Base-by-base conservation (phyloP, 1,140 invertebrate species). In the Cataglyphis hispanica region DNA sequence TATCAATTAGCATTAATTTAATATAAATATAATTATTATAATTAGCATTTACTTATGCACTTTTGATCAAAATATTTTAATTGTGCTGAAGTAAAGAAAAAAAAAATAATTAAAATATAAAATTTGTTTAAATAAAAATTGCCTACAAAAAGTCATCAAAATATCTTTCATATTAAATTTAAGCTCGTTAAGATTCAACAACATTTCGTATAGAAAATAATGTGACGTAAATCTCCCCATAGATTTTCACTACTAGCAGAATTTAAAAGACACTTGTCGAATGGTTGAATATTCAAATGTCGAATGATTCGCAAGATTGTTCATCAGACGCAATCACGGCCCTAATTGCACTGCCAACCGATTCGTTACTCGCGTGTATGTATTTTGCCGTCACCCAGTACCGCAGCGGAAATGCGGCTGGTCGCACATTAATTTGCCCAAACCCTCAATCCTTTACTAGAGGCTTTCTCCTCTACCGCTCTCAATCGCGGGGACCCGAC, bases 321-420 rank as follows among this genome's bases (percentile, higher is more conserved):
- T 40, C 31, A 50, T 84, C 43, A 56, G 31, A 64, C 25, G n/a
- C 31, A 84, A 84, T 75, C 72, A 43, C 60, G 13, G 16, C 11
- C 19, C 37, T 77, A 77, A 76, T 84, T 77, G 25, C 31, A 58
- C 60, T 27, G 22, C 7, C 19, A 34, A 22, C 31, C 75, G 67
- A 63, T 25, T 87, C 56, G 25, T 85, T 64, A 31, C n/a, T 40
- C 56, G 46, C 50, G 10, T 31, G 40, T 27, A 25, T 46, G 76
- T 78, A 63, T 81, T 74, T 86, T 56, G 75, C 80, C 75, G 74
- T 74, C 61, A 60, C 37, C 50, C 56, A 43, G 34, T 6, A 88
- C 77, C 87, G 66, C 87, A 88, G 4, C 50, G 84, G 76, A 89
- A 88, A 86, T 86, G 60, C 46, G 74, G 76, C 66, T 60, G 76